phyloP scores from a whole-genome alignment of 2,888 invertebrate species.

The Neria commutata region DNA sequence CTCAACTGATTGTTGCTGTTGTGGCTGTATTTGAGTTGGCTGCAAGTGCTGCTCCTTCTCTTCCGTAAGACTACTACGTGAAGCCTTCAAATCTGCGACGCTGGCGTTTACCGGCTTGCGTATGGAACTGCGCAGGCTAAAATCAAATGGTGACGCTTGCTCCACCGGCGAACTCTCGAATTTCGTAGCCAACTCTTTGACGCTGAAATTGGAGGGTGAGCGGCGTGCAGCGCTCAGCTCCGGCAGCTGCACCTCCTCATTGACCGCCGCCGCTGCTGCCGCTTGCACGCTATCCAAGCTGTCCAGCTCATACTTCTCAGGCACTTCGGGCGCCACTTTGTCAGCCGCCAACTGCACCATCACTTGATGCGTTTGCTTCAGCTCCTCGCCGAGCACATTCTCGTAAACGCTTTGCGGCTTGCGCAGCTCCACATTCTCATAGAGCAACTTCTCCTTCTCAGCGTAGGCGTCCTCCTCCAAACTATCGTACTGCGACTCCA shows the following conservation, averaged over 20 bases:
- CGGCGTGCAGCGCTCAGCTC: slow-evolving; percentile 39
- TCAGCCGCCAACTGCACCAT: slow-evolving; percentile 35
- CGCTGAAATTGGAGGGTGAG: slow-evolving; percentile 64
- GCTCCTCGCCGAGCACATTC: slow-evolving; percentile 55
- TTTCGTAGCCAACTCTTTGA: slow-evolving; percentile 68
- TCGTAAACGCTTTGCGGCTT: slow-evolving; percentile 58
- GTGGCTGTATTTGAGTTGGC: slow-evolving; percentile 15
- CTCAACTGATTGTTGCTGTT: neutral
- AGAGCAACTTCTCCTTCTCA: slow-evolving; percentile 53
- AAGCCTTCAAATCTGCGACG: slow-evolving; percentile 15
- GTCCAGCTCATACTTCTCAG: slow-evolving; percentile 47
- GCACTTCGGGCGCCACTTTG: slow-evolving; percentile 30
- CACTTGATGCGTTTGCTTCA: slow-evolving; percentile 61
- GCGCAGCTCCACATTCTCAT: slow-evolving; percentile 61
- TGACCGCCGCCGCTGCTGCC: neutral
- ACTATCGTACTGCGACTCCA: neutral
- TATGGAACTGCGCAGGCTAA: slow-evolving; percentile 50
- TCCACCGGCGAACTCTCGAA: slow-evolving; percentile 70
- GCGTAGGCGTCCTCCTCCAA: slow-evolving; percentile 26
- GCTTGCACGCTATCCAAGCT: slow-evolving; percentile 49
- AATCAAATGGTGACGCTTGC: slow-evolving; percentile 66
- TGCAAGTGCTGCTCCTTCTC: slow-evolving; percentile 9
- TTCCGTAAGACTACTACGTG: slow-evolving; percentile 9
- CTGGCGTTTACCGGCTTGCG: slow-evolving; percentile 35
- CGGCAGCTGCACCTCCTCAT: slow-evolving; percentile 10